Base-by-base conservation (phyloP, 2,888 invertebrate genomes). In the Leptinotarsa juncta region DNA sequence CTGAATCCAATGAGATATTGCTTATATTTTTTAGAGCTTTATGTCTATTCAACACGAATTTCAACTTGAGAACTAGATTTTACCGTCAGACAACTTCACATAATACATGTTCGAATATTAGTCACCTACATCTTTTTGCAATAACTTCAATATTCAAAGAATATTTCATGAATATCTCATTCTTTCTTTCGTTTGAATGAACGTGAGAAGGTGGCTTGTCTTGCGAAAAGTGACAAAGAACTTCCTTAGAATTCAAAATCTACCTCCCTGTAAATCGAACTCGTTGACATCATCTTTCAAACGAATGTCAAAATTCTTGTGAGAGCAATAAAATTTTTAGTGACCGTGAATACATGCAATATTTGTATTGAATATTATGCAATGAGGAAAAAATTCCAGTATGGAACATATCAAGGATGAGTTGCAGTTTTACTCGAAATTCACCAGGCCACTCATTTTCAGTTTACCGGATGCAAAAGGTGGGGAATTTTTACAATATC, bases 351-450 rank as follows among this genome's bases (percentile, higher is more conserved):
- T 42, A 16, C 2, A 18, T 7, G 4, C 23, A 20, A 51, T 16
- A 67, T 50, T 67, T 26, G 20, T 16, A 7, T 67, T 51, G 51
- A 57, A 69, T 20, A 65, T 18, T 23, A 20, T 70, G 65, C 14
- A 76, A 70, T 75, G 67, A 53, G 66, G 62, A 62, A 50, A 71
- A 68, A 60, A 57, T 15, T 62, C 32, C 12, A 62, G 32, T 62
- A 81, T 82, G 81, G 81, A 79, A n/a, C 67, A 75, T 10, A 68
- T 78, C n/a, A 76, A 83, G 72, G 79, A 80, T 70, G 85, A 88
- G 79, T 88, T 89, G 75, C 84, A 85, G 57, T 89, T 89, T 81
- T 89, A 88, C 77, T 74, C 88, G 20, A 86, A 85, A 81, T 87
- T 89, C 76, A 86, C 87, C 3, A 89, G 87, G 81, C 88, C 89